A percentile compares a stretch with the other conserved stretches of the same genome.
These are phyloP conservation scores for Machaerirhynchus nigripectus DNA, from an alignment of 2,113 vertebrate genomes.

Conservation along the genomic window DNA sequence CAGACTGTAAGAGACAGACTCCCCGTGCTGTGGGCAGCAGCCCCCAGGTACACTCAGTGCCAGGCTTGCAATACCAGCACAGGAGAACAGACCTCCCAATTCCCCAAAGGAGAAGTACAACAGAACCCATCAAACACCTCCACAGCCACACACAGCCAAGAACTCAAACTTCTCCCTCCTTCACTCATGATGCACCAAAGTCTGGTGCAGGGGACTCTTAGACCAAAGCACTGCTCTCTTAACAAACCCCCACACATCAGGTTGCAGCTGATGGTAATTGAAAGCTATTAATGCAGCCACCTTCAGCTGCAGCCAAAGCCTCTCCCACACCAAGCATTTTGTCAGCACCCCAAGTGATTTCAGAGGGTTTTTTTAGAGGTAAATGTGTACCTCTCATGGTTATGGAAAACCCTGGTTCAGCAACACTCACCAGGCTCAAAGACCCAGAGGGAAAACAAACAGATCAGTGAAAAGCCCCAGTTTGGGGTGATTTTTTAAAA, in stretches of 20 bases:
- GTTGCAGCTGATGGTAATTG: neutral
- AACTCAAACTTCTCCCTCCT: neutral
- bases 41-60: neutral
- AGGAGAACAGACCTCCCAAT: neutral
- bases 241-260: neutral
- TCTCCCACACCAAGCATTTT: neutral
- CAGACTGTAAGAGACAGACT: neutral
- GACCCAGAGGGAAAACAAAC: neutral
- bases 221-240: neutral
- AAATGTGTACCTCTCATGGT: neutral
- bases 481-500: neutral
- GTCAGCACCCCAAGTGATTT: neutral
- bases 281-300: neutral
- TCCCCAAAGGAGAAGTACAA: neutral
- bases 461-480: neutral
- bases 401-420: neutral
- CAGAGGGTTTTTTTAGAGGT: neutral
- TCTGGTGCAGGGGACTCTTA: neutral
- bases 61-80: neutral
- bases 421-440: neutral
- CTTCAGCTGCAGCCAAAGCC: neutral
- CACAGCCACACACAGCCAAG: neutral
- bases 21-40: neutral
- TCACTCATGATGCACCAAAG: fast-evolving
- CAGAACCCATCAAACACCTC: neutral